Base-by-base conservation (phyloP, 2,113 vertebrate genomes). In the Scophthalmus maximus region DNA sequence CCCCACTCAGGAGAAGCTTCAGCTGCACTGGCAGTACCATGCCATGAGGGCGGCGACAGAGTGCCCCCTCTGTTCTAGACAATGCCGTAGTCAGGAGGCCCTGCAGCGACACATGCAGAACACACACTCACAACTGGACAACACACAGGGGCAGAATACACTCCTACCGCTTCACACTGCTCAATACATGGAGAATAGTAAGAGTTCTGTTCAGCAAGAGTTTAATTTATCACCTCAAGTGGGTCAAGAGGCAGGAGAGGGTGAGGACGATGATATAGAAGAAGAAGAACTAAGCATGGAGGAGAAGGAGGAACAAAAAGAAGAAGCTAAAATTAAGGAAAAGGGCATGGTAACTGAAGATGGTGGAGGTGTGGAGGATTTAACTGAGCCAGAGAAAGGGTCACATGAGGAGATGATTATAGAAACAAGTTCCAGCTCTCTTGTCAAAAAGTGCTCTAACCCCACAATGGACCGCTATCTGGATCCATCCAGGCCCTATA, bases 21-120 rank as follows among this genome's bases (percentile, higher is more conserved):
- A 98, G 89, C 93, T 97, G 66, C 98, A 99, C 71, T 98, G 97
- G 40, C 97, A 99, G 89, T 99, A 99, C 93, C 98, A 99, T 0
- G 97, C 96, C 89, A 99, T 99, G 92, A 93, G 97, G 74, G 98
- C 98, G 0, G 97, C 97, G 77, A 99, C 98, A 50, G 97, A 98
- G 95, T 99, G 98, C 81, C 97, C 96, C 73, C 95, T 99, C 68
- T 99, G 98, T 84, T 97, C 98, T 66, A 95, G 97, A 89, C 98
- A 96, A 85, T 99, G 98, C 87, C 95, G 97, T 71, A 99, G 97
- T 85, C 95, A 98, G 70, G 97, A 98, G 89, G 97, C 97, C 81
- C 92, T 99, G 81, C 97, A 97, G 88, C 98, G 97, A 90, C 98
- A 99, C 88, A 94, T 99, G 25, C 97, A 98, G 89, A 98, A 95